Base-by-base conservation (phyloP, 2,888 invertebrate genomes). In the Neocrepidodera transversa region DNA sequence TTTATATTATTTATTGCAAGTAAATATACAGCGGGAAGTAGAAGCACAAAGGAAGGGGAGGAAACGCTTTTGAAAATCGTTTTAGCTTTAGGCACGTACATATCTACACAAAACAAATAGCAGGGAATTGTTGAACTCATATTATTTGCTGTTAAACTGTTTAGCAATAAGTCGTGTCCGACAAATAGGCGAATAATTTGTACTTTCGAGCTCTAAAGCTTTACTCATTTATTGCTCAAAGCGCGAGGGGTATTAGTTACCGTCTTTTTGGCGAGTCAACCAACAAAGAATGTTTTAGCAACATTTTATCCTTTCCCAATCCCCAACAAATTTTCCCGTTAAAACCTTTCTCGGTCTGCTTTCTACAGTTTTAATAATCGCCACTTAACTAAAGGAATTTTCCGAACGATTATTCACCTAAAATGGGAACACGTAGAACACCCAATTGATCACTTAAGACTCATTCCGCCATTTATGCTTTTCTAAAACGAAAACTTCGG, bases 371-470 rank as follows among this genome's bases (percentile, higher is more conserved):
- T 20, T 20, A 42, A 42, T 42, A 42, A 42, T 42, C 42, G 11
- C 42, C 42, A 20, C 20, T 42, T 42, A 42, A 42, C 42, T 42
- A 42, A 18, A 42, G 20, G 14, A 36, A 42, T 20, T 42, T 42
- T 42, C 42, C 42, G 18, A 20, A 2, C 42, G 18, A 42, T 42
- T 42, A 42, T 42, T 42, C 20, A 18, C 8, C 18, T 20, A 18
- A 17, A 42, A 42, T 42, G 20, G n/a, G 42, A 42, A 42, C 17
- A 20, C 42, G 42, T 42, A 20, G 42, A 42, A 42, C 42, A 42
- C 20, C 42, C 42, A 60, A 64, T 62, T 64, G 64, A 66, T 66
- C 66, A 66, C 64, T 66, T 66, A 63, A 64, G 62, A 63, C 66
- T 66, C 61, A 61, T 66, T 66, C 60, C 51, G 57, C 56, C 62